Evolutionary conservation across 2,797 vertebrate genomes (phyloP).

Genomic region (Coendou prehensilis): DNA sequence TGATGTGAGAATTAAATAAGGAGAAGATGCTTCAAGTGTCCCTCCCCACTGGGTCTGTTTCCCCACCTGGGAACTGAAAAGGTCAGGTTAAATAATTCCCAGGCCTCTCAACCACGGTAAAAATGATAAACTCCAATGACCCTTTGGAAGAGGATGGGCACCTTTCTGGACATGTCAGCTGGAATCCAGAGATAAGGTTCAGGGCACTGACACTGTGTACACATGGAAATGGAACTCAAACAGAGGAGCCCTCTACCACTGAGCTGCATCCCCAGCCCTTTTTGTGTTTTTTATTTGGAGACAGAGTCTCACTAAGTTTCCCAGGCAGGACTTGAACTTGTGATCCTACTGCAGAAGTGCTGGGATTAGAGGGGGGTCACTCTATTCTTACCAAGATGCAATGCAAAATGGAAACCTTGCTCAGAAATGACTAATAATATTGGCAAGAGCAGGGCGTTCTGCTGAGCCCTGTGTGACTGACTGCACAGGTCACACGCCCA

Average conservation of each 20-base stretch:
- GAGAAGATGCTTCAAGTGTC: background rate
- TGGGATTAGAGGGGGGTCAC: background rate
- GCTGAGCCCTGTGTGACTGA: background rate
- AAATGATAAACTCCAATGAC: background rate
- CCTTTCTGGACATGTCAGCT: background rate
- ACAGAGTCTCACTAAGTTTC: background rate
- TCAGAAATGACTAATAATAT: background rate
- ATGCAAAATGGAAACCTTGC: background rate
- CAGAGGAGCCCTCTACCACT: background rate
- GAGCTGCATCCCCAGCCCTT: background rate
- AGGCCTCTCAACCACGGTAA: background rate
- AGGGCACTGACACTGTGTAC: background rate
- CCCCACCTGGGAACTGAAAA: background rate
- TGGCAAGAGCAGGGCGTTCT: background rate
- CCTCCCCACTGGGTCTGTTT: background rate
- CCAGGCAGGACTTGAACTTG: background rate
- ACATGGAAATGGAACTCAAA: background rate
- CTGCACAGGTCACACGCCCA: background rate
- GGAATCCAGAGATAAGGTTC: background rate
- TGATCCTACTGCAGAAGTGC: background rate
- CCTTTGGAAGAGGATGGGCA: background rate
- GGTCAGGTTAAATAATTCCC: background rate
- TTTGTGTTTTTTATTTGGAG: background rate
- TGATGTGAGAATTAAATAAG: background rate
- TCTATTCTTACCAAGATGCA: background rate